Percentiles rank a stretch among this genome's conserved stretches.
These are phyloP conservation scores for Conus ventricosus DNA, from an alignment of 1,140 invertebrate species.

Conservation along the genomic window DNA sequence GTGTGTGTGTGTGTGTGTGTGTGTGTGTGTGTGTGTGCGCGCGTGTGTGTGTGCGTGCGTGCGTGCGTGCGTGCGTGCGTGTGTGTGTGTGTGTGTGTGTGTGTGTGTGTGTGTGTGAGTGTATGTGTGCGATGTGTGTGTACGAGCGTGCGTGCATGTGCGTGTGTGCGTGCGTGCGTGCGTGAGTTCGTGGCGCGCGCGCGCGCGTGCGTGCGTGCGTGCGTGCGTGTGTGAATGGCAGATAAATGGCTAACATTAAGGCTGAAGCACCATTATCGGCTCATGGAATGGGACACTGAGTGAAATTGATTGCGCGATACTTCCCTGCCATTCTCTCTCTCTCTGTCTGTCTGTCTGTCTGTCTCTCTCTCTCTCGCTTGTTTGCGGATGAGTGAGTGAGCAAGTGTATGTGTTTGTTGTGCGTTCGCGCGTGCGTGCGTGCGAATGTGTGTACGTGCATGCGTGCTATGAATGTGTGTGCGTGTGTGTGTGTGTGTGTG, in stretches of 20 bases:
- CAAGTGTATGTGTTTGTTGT: too few relatives aligned
- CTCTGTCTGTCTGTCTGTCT: too few relatives aligned
- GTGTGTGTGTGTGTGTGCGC: neutral
- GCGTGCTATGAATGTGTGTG: too few relatives aligned
- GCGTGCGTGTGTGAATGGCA: neutral
- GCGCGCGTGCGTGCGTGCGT: neutral
- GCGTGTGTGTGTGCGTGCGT: neutral
- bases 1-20: neutral
- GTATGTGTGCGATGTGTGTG: neutral
- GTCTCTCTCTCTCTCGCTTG: too few relatives aligned
- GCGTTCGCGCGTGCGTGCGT: too few relatives aligned
- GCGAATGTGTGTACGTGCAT: too few relatives aligned
- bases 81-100: conserved; percentile 12
- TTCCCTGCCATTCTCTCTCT: too few relatives aligned
- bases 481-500: too few relatives aligned
- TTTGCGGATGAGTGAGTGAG: too few relatives aligned
- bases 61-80: neutral
- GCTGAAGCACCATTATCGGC: too few relatives aligned
- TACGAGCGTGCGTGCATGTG: neutral
- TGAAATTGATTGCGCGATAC: too few relatives aligned
- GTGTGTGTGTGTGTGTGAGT: neutral
- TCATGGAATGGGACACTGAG: too few relatives aligned
- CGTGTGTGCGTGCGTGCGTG: neutral
- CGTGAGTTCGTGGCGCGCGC: neutral
- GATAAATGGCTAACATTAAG: neutral